Evolutionary conservation across 2,113 vertebrate species (phyloP).

Genomic region (Martes martes): DNA sequence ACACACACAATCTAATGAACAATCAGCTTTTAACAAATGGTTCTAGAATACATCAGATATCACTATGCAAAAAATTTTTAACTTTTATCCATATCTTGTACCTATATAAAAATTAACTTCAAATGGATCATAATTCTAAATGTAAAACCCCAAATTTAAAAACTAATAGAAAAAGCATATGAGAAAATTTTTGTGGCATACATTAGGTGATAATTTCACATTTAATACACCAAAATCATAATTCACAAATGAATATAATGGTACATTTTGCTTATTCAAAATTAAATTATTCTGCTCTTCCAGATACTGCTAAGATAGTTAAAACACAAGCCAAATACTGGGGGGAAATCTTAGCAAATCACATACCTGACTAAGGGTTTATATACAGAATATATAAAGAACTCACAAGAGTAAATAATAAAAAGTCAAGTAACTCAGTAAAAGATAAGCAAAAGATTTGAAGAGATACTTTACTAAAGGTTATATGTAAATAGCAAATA

Average conservation of each 20-base stretch:
- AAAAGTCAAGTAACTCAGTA: not conserved
- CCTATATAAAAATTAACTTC: not conserved
- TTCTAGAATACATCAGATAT: not conserved
- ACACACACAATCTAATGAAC: not conserved
- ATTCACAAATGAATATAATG: not conserved
- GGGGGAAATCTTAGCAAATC: not conserved
- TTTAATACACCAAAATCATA: not conserved
- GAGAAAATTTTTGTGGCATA: not conserved
- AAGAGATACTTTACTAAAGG: not conserved
- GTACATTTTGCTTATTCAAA: not conserved
- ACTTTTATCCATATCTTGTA: not conserved
- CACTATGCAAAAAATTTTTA: not conserved
- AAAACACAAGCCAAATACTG: not conserved
- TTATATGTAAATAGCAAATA: not conserved
- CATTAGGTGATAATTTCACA: not conserved
- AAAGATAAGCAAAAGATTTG: not conserved
- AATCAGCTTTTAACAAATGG: not conserved
- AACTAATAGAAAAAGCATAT: not conserved
- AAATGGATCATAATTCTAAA: not conserved
- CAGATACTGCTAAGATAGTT: not conserved
- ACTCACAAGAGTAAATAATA: not conserved
- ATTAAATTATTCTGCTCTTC: not conserved
- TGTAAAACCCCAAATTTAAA: not conserved
- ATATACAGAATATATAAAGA: not conserved
- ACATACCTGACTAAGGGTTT: not conserved